Percentiles rank a stretch among this genome's conserved stretches.
Evolutionary conservation across 2,888 invertebrate genomes (phyloP).

Genomic region (Hirtodrosophila trivittata): DNA sequence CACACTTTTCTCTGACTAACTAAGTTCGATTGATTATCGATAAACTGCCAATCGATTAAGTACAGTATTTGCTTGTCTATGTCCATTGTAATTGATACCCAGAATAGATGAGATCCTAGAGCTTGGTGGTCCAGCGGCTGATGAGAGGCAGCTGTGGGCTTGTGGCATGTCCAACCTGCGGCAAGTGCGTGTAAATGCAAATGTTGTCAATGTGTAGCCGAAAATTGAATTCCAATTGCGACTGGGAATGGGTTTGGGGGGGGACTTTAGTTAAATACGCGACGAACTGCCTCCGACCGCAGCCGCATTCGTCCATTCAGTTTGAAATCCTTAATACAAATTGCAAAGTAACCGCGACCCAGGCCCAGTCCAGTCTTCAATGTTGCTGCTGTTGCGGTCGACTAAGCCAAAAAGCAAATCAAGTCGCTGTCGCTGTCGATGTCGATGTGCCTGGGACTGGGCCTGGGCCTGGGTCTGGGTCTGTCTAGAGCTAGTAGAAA

Average conservation of each 20-base stretch:
- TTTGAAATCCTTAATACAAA: slow-evolving; percentile 77
- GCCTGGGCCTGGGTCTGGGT: slow-evolving; percentile 1
- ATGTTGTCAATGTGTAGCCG: slow-evolving; percentile 70
- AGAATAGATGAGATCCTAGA: too few relatives aligned
- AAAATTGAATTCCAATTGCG: slow-evolving; percentile 65
- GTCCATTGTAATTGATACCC: slow-evolving; percentile 66
- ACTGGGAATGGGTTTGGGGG: background rate
- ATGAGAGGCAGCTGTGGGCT: slow-evolving; percentile 25
- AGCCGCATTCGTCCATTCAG: slow-evolving; percentile 47
- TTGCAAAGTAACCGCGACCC: slow-evolving; percentile 81
- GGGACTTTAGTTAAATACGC: slow-evolving; percentile 62
- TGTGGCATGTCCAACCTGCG: slow-evolving; percentile 65
- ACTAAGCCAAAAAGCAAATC: slow-evolving; percentile 71
- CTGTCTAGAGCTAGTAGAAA: slow-evolving; percentile 13
- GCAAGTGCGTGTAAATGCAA: slow-evolving; percentile 76
- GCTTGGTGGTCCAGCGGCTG: slow-evolving; percentile 14
- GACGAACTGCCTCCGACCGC: slow-evolving; percentile 47
- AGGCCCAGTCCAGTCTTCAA: slow-evolving; percentile 43
- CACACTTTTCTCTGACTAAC: too few relatives aligned
- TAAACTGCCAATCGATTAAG: too few relatives aligned
- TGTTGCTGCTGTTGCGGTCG: slow-evolving; percentile 65
- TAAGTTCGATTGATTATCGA: too few relatives aligned
- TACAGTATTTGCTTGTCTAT: too few relatives aligned
- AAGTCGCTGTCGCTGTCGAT: slow-evolving; percentile 47
- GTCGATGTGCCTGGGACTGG: background rate